phyloP scores from a whole-genome alignment of 2,888 invertebrate species.

The Eupithecia pulchellata region DNA sequence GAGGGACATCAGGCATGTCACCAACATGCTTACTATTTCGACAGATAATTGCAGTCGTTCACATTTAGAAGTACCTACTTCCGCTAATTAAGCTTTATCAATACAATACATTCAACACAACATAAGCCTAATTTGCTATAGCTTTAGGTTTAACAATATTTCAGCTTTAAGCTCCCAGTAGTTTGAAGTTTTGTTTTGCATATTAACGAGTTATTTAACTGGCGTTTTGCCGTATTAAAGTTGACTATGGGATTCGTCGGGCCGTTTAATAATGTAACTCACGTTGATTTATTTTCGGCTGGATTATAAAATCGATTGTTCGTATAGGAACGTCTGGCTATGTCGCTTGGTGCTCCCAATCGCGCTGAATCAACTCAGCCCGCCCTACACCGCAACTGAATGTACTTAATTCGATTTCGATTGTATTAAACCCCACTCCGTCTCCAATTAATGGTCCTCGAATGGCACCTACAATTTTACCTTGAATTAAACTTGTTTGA shows the following conservation, averaged over 20 bases:
- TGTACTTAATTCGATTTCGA: constrained; percentile 83
- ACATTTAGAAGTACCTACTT: background rate
- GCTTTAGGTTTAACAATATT: constrained; percentile 58
- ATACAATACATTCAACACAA: constrained; percentile 38
- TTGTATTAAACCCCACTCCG: constrained; percentile 80
- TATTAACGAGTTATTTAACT: constrained; percentile 64
- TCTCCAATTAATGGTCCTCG: constrained; percentile 74
- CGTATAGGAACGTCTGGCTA: constrained; percentile 38
- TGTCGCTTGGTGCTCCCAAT: constrained; percentile 65
- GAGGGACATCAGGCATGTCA: background rate
- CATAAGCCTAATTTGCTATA: constrained; percentile 59
- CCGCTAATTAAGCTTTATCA: background rate
- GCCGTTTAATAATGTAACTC: constrained; percentile 61
- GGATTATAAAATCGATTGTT: constrained; percentile 31
- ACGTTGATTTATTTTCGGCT: constrained; percentile 28
- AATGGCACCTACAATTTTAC: constrained; percentile 65
- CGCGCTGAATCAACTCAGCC: constrained; percentile 79
- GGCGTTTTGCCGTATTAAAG: constrained; percentile 58
- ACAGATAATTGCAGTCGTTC: background rate
- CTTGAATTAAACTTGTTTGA: constrained; percentile 43
- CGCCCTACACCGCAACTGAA: constrained; percentile 75
- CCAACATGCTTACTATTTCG: background rate
- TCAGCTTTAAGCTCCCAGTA: constrained; percentile 69
- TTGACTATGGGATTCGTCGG: constrained; percentile 60
- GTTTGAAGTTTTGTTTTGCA: constrained; percentile 72